Conservation (phyloP, 2,113 vertebrate species). For the Serinus canaria region DNA sequence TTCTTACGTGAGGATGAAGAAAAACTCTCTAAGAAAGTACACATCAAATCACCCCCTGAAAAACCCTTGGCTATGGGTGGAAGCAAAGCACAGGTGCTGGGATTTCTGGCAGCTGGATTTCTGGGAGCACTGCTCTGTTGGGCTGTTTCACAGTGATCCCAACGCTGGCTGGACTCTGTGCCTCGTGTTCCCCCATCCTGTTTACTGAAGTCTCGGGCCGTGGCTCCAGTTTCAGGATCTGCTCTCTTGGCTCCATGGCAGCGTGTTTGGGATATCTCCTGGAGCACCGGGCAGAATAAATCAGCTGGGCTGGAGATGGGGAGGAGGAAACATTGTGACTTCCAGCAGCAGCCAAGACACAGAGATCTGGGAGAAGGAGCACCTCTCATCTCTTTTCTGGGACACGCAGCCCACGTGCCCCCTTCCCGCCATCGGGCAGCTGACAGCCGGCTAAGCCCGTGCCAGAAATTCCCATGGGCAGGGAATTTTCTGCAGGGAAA, state of each 20-base stretch:
- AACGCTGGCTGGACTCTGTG: background rate
- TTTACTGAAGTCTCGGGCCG: background rate
- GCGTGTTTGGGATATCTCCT: background rate
- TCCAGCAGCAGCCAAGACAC: background rate
- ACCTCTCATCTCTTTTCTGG: background rate
- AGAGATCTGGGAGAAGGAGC: background rate
- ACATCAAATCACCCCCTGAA: fast-evolving
- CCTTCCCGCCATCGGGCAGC: background rate
- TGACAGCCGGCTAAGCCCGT: background rate
- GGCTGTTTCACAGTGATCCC: background rate
- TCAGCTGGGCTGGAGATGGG: background rate
- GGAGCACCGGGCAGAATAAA: background rate
- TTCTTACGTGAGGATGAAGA: background rate
- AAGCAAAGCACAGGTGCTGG: background rate
- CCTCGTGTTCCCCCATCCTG: background rate
- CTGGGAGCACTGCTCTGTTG: background rate
- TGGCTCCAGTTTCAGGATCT: background rate
- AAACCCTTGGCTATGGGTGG: fast-evolving
- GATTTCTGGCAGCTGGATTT: background rate
- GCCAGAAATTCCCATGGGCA: background rate
- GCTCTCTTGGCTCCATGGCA: fast-evolving
- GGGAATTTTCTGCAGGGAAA: background rate
- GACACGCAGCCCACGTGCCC: fast-evolving
- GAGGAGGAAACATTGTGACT: background rate
- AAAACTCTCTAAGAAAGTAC: fast-evolving